These are phyloP conservation scores for Bufo bufo DNA, from an alignment of 2,113 vertebrate genomes.

Conservation along the genomic window DNA sequence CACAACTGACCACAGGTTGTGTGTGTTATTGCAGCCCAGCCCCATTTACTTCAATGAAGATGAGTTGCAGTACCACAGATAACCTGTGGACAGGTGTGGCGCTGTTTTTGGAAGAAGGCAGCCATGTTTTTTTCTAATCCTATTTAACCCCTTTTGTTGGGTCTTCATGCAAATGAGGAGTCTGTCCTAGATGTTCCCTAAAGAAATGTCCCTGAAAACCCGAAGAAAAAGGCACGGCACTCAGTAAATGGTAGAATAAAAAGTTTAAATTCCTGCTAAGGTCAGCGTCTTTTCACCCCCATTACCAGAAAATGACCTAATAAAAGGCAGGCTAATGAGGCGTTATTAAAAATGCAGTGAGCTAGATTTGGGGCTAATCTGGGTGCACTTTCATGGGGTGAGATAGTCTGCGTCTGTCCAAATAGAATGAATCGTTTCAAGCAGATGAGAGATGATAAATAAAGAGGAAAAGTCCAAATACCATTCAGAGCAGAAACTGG, in stretches of 20 bases:
- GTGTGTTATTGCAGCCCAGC: too few relatives aligned
- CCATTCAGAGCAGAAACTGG: constrained; percentile 32
- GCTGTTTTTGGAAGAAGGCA: too few relatives aligned
- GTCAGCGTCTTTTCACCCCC: constrained; percentile 41
- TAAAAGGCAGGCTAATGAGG: constrained; percentile 45
- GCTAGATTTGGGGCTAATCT: constrained; percentile 43
- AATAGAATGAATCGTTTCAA: constrained; percentile 47
- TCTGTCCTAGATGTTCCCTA: background rate
- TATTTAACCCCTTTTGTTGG: too few relatives aligned
- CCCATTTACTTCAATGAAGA: too few relatives aligned
- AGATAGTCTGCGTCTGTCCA: constrained; percentile 22
- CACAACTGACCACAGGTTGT: too few relatives aligned
- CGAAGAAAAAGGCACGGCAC: background rate
- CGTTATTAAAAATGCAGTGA: constrained; percentile 52
- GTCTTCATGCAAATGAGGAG: background rate
- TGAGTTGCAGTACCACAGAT: too few relatives aligned
- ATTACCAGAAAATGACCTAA: constrained; percentile 51
- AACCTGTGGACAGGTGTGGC: too few relatives aligned
- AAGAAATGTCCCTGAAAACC: background rate
- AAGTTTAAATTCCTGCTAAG: constrained; percentile 32
- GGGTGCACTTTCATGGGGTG: constrained; percentile 29
- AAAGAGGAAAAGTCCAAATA: constrained; percentile 34
- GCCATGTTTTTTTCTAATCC: too few relatives aligned
- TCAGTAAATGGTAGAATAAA: background rate
- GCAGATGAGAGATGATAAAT: constrained; percentile 35